phyloP scores from a whole-genome alignment of 2,797 vertebrate species.

The Columba guinea region DNA sequence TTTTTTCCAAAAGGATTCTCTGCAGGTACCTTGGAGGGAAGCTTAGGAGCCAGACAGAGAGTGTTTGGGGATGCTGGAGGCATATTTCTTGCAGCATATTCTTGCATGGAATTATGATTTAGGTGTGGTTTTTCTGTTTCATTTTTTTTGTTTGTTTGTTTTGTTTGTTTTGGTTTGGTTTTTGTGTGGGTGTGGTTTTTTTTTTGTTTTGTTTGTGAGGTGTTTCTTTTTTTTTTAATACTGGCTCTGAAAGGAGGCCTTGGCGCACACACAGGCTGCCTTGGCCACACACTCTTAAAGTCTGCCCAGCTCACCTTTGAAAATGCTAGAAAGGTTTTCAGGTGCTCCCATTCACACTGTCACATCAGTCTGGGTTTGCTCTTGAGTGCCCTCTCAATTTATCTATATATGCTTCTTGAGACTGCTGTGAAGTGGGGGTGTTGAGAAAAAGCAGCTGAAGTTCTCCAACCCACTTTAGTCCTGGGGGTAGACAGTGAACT shows the following conservation, averaged over 20 bases:
- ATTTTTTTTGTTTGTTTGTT: no score
- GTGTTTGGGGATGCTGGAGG: neutral
- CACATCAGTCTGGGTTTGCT: neutral
- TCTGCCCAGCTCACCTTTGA: neutral
- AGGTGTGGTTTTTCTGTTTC: neutral
- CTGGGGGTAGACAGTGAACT: neutral
- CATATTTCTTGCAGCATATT: neutral
- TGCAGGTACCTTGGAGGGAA: neutral
- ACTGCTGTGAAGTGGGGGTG: rapidly evolving
- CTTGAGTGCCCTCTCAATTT: neutral
- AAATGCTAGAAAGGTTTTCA: neutral
- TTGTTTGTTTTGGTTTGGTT: no score
- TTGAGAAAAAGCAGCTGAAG: neutral
- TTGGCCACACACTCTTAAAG: neutral
- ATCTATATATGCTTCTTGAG: neutral
- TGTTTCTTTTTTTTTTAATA: neutral
- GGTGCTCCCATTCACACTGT: neutral
- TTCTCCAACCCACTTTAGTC: neutral
- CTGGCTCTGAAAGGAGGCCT: neutral
- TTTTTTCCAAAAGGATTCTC: neutral
- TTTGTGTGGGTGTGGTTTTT: no score
- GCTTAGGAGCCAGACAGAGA: neutral
- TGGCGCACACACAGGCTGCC: rapidly evolving
- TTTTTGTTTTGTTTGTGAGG: no score
- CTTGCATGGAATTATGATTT: neutral